Evolutionary conservation across 2,797 vertebrate genomes (phyloP), one percentile per base, ranked within the genome.

Genomic region (Sebastes itinus): DNA sequence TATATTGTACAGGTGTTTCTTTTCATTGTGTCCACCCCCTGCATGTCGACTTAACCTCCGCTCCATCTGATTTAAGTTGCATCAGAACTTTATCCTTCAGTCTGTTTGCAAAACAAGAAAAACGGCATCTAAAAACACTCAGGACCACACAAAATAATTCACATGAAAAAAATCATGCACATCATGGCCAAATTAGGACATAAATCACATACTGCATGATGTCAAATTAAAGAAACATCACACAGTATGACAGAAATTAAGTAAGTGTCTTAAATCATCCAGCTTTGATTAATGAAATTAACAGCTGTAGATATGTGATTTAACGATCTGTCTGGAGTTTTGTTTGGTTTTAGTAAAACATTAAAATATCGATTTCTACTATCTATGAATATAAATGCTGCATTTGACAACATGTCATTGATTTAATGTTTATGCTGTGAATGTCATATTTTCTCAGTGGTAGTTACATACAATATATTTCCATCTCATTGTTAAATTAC

Each of bases 381-480:
- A 13, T 7, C 16, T 59, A 13, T 35, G 5, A 46, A 67, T 28
- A 42, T 28, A 49, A 56, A 16, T 67, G 23, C 16, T 35, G 13
- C 56, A 77, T 67, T 78, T 61, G 58, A 25, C 46, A 13, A 12
- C 5, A 32, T 73, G 46, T 28, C 13, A 35, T 27, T 66, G 13
- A 63, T 74, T 54, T 63, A 20, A 38, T 28, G 22, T 5, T 4
- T 49, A 4, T 20, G 28, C 10, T 55, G 38, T 52, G 20, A n/a
- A 66, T 30, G 25, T 56, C 10, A 33, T 18, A 56, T 49, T 79
- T 71, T 80, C 25, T 84, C 88, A 94, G 90, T 92, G 92, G 93
- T 93, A 73, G 82, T 95, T 90, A 92, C 92, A 94, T 92, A 93
- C 93, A 93, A 94, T 94, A 95, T 93, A 95, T 94, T 94, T 90